phyloP scores from a whole-genome alignment of 2,888 invertebrate species.

The Nomada fucata region DNA sequence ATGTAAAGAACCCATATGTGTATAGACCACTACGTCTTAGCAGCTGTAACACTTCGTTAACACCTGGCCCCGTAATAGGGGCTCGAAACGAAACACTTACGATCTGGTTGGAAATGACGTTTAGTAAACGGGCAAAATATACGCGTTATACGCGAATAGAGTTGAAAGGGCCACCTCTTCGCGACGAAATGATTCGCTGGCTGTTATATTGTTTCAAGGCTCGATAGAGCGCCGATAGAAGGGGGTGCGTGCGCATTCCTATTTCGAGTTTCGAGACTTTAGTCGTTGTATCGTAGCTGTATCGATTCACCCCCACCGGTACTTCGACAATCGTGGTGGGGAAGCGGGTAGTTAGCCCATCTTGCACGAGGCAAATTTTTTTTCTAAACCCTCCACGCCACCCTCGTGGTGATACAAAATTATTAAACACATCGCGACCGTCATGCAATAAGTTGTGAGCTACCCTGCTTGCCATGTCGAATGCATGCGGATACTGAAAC shows the following conservation, averaged over 20 bases:
- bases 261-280: constrained; percentile 83
- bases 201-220: constrained; percentile 75
- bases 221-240: constrained; percentile 71
- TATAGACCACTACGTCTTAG: constrained; percentile 36
- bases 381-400: constrained; percentile 3
- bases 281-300: constrained; percentile 82
- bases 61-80: constrained; percentile 9
- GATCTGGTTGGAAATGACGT: constrained; percentile 30
- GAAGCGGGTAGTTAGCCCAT: constrained; percentile 67
- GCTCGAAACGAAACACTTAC: constrained; percentile 60
- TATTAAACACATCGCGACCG: neutral
- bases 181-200: constrained; percentile 71
- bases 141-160: constrained; percentile 57
- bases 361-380: constrained; percentile 75
- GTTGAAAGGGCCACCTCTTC: constrained; percentile 71
- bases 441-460: neutral
- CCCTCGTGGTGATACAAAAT: neutral
- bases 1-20: constrained; percentile 6
- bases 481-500: no score
- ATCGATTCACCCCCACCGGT: constrained; percentile 81
- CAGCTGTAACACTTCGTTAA: constrained; percentile 30
- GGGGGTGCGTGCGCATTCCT: constrained; percentile 77
- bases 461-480: no score
- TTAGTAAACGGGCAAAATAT: constrained; percentile 52
- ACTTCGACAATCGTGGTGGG: constrained; percentile 68